Base-by-base conservation (phyloP, 2,888 invertebrate genomes). In the Atrina japonica region DNA sequence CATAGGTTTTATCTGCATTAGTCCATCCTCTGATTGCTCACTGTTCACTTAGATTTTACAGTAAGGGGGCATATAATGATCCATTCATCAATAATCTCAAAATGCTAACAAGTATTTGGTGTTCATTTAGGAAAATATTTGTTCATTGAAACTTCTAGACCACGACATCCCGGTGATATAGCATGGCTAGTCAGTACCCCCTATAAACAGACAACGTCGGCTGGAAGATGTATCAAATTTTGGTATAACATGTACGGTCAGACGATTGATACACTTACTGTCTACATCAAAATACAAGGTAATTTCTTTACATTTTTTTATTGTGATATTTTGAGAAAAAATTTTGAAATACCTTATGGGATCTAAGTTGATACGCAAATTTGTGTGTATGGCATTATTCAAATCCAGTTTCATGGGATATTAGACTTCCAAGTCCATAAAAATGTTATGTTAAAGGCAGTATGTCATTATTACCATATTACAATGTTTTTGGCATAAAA, bases 161-260 rank as follows among this genome's bases (percentile, higher is more conserved):
- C 77, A 29, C 73, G 81, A 7, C 70, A 49, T n/a, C 52, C 63
- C 6, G 83, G 83, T 14, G 75, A 82, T 60, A 81, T 75, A 49
- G 86, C 88, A 1, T 76, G 81, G 77, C 69, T 86, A 23, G 76
- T 80, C 40, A 84, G 84, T 69, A 71, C 80, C 58, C 45, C 70
- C 6, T 83, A 84, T 55, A 47, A 65, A 29, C 70, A 74, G 9
- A 66, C 73, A 3, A 52, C 69, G 0, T 59, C 60, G 14, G 64
- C 64, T 25, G 80, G 77, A 21, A 67, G 78, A 9, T 88, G 88
- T 67, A 66, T 88, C 30, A 59, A 70, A 5, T 88, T 88, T 73
- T 86, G 84, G 84, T 89, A 86, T 74, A 85, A 85, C 73, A 88
- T 88, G 87, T 83, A 83, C 66, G 88, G 89, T 14, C 66, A 71